phyloP scores from a whole-genome alignment of 2,888 invertebrate genomes.

The Blomia tropicalis region DNA sequence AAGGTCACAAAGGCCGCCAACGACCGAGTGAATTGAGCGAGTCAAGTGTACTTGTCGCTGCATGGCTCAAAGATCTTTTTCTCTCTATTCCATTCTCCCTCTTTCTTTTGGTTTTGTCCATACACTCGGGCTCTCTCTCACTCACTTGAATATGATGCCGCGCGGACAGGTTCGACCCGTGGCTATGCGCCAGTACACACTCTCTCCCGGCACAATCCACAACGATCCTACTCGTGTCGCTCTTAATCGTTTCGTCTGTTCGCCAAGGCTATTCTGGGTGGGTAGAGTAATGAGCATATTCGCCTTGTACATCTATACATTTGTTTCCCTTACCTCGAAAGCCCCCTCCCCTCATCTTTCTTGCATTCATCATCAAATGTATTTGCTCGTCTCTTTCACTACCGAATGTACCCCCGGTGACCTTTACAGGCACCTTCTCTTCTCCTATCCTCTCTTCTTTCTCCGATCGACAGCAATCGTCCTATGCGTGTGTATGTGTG shows the following conservation, averaged over 20 bases:
- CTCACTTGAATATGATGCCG: too few relatives aligned
- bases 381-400: too few relatives aligned
- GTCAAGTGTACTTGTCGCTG: neutral
- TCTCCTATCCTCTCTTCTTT: too few relatives aligned
- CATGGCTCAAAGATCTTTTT: neutral
- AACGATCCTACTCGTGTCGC: neutral
- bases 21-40: neutral
- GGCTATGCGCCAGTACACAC: neutral
- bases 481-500: too few relatives aligned
- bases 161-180: constrained; percentile 10
- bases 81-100: neutral
- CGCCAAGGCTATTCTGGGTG: constrained; percentile 2
- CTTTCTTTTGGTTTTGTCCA: neutral
- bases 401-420: neutral
- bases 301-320: neutral
- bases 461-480: too few relatives aligned
- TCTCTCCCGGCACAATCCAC: too few relatives aligned
- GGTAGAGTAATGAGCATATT: neutral
- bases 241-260: constrained; percentile 1
- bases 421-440: neutral
- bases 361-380: too few relatives aligned
- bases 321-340: too few relatives aligned
- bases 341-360: too few relatives aligned
- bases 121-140: neutral
- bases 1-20: neutral